Conservation (phyloP, 53 echinoderm and acorn worm genomes). For the Paracentrotus lividus region DNA sequence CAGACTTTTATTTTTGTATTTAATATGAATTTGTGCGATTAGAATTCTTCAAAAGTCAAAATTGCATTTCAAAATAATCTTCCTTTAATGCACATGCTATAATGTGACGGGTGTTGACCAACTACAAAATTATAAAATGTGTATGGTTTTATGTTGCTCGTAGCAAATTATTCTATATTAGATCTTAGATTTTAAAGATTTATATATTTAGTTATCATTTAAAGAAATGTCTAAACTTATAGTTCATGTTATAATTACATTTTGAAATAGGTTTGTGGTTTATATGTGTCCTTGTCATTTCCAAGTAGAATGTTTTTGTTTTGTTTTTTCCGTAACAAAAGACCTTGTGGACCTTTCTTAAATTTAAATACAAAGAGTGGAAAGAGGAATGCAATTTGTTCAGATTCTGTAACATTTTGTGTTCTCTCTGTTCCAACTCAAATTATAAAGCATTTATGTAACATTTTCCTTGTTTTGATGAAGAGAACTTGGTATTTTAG, state of each 20-base stretch:
- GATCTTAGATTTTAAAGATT: not conserved
- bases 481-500: not conserved
- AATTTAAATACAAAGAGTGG: no score
- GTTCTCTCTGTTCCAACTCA: no score
- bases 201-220: not conserved
- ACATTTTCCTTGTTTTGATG: not conserved
- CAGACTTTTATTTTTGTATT: no score
- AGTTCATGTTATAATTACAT: not conserved
- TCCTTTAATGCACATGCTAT: not conserved
- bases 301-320: not conserved
- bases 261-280: slow-evolving; percentile 24
- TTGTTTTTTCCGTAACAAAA: not conserved
- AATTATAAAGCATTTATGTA: no score
- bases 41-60: not conserved
- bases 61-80: not conserved
- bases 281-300: not conserved
- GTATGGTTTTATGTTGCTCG: not conserved
- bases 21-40: not conserved
- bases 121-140: not conserved
- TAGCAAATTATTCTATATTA: not conserved
- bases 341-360: no score
- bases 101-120: not conserved
- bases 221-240: not conserved
- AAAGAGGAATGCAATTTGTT: no score
- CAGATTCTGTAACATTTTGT: no score